Evolutionary conservation across 1,140 invertebrate species (phyloP).

Genomic region (Triops cancriformis): DNA sequence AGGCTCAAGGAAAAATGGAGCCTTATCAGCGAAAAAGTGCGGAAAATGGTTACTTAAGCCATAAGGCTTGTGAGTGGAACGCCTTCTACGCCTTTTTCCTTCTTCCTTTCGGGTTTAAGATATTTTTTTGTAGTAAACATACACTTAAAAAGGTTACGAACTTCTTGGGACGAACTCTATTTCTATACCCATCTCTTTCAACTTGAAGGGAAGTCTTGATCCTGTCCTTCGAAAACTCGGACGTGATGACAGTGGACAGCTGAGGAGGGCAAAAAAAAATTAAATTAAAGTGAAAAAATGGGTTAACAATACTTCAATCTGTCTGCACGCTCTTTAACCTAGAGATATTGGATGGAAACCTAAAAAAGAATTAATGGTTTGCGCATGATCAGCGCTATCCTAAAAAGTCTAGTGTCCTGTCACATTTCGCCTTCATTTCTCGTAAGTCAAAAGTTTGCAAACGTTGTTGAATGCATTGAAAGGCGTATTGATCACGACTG

Average conservation of each 20-base stretch:
- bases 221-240: neutral
- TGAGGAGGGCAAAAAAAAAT: neutral
- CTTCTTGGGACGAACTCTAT: neutral
- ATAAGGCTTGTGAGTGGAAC: neutral
- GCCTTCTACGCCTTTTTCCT: neutral
- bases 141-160: neutral
- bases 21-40: neutral
- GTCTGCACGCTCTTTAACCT: neutral
- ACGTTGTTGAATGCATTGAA: too few relatives aligned
- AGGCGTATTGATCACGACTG: too few relatives aligned
- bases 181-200: neutral
- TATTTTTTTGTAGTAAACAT: neutral
- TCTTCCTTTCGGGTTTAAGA: neutral
- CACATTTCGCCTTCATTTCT: too few relatives aligned
- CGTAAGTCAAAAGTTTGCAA: too few relatives aligned
- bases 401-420: too few relatives aligned
- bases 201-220: neutral
- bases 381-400: too few relatives aligned
- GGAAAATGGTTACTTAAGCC: constrained; percentile 4
- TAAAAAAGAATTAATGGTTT: too few relatives aligned
- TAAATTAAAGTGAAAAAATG: neutral
- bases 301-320: neutral
- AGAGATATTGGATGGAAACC: neutral
- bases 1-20: neutral
- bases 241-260: neutral